Evolutionary conservation across 2,113 vertebrate species (phyloP), one percentile per base, ranked within the genome.

Genomic region (Kryptolebias marmoratus): DNA sequence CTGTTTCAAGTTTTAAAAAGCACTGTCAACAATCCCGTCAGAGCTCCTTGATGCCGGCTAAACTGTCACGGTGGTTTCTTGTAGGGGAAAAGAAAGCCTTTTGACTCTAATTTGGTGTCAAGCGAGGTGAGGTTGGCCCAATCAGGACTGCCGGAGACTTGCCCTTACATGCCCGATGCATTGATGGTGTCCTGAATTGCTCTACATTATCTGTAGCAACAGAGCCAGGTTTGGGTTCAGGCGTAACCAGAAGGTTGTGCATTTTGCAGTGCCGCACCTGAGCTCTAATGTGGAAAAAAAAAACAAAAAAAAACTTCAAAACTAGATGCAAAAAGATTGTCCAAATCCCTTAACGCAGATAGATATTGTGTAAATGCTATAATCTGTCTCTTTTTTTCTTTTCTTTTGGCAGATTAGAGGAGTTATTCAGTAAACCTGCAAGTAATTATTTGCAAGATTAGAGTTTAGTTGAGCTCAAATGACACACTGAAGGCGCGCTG

Each of bases 101-200:
- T 8, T 67, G 36, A 48, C 10, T 22, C 71, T 13, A 22, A 73
- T 61, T 60, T 39, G 30, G 36, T 57, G 22, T 64, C 58, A 1
- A 22, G 50, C 42, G 45, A 42, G 14, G 30, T 61, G 44, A 39
- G 64, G 28, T 59, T 58, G 1, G 31, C 32, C 55, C 36, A 42
- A 28, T 11, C 39, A 22, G 11, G 53, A 64, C 42, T 28, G 32
- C 14, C 64, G 58, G 76, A 71, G 70, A 69, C 84, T 58, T 89
- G 83, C 32, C 88, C 44, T 7, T 52, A 88, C 90, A 90, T 91
- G 89, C 45, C 84, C 85, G 22, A 16, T 28, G 54, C 61, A n/a
- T 15, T 60, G 49, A 77, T 62, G 22, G 22, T 22, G 22, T 22
- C 22, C 22, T 22, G 22, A 0, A 36, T 28, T 50, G 16, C 48